Base-by-base conservation (phyloP, 37 sponge, comb jelly and placozoan species). In the Diacarnus erythraeanus region DNA sequence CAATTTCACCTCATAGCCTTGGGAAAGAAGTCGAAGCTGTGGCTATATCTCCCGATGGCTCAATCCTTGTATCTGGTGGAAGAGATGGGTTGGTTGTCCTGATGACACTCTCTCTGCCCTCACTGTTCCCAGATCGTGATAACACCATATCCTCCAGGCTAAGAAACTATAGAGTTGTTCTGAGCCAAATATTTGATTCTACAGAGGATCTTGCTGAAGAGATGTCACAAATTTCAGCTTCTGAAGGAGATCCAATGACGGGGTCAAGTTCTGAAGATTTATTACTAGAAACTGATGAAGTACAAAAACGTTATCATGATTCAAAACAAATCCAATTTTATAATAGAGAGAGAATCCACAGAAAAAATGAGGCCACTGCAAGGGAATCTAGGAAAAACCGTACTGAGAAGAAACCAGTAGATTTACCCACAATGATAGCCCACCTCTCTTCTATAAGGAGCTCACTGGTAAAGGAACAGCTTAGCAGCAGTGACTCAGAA, bases 21-120 rank as follows among this genome's bases (percentile, higher is more conserved):
- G 92, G 92, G 18, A 94, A 86, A 80, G 94, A 94, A 66, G 85
- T 94, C 3, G 94, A 94, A 57, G 59, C 81, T 1, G 91, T 94
- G 6, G 64, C 74, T 8, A 84, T 94, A 31, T 90, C 94, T 64
- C 94, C 91, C 1, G 94, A 94, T 77, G 88, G 91, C 17, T 82
- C 89, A 22, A 63, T 90, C 29, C 60, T 94, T 33, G 91, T 87
- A 8, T 83, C 94, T 31, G 94, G 94, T 18, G 94, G 88, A 22
- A 63, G 94, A 54, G 94, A 94, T 75, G 87, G 87, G 34, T 38
- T 77, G 15, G 43, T 94, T n/a, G 88, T 87, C 0, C 72, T 94
- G 35, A 84, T 83, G 58, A 88, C 79, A 9, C 67, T 92, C 26
- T 69, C 76, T n/a, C 78, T 85, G 15, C 87, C 92, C 9, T 56